phyloP scores from a whole-genome alignment of 2,797 vertebrate genomes.

The Gadopsis bispinosus region DNA sequence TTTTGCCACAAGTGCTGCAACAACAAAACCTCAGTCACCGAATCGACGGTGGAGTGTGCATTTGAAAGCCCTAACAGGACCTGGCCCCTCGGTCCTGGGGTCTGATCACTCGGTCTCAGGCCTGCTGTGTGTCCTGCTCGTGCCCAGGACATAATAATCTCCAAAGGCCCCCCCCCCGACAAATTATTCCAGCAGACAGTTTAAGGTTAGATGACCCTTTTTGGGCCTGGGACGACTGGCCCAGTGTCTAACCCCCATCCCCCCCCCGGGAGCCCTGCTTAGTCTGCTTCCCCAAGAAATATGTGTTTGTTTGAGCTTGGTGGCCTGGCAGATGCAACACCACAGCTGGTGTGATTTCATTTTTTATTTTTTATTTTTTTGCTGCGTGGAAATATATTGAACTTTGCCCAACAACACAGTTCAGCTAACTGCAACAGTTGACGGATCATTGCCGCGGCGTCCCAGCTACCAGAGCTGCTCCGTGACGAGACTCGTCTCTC shows the following conservation, averaged over 20 bases:
- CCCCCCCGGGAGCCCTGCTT: neutral
- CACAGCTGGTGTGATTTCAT: constrained; percentile 9
- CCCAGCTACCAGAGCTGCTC: constrained; percentile 3
- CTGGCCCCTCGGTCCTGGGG: too few species aligned
- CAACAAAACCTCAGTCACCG: too few species aligned
- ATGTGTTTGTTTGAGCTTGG: constrained; percentile 23
- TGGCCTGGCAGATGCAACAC: constrained; percentile 31
- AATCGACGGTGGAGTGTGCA: too few species aligned
- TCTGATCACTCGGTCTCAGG: too few species aligned
- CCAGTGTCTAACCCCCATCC: too few species aligned
- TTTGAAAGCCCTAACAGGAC: too few species aligned
- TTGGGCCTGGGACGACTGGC: too few species aligned
- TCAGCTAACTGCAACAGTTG: constrained; percentile 34
- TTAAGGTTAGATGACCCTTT: too few species aligned
- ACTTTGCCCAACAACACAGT: constrained; percentile 16
- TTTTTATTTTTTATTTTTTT: neutral
- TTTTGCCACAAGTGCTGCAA: neutral
- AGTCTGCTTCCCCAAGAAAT: constrained; percentile 23
- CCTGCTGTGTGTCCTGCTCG: too few species aligned
- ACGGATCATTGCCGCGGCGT: constrained; percentile 26
- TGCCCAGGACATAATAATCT: too few species aligned
- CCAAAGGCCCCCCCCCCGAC: too few species aligned
- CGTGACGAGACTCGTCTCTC: constrained; percentile 24
- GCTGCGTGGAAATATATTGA: constrained; percentile 33
- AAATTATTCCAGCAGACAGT: too few species aligned